Base-by-base conservation (phyloP, 2,888 invertebrate species). In the Dryobota labecula region DNA sequence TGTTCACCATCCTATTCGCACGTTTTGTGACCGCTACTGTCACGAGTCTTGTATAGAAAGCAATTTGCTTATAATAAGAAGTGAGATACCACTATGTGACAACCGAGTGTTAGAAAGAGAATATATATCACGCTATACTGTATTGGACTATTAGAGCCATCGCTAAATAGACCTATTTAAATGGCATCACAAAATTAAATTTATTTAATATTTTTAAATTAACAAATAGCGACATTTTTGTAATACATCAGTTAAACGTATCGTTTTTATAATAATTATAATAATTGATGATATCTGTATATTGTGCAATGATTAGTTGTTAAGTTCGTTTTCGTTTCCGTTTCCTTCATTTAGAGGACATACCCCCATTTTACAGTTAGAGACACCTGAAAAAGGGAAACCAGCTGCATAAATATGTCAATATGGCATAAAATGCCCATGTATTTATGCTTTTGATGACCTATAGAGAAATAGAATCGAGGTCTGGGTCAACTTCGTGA, bases 301-400 rank as follows among this genome's bases (percentile, higher is more conserved):
- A 91, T 92, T 89, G 90, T 91, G 91, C 88, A 91, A 91, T 89
- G 85, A 77, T 88, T 91, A 89, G 83, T 86, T 86, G 4, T 58
- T 85, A 84, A 83, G 83, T 86, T 84, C 60, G 72, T 82, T 87
- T 86, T 84, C 60, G 72, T 82, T 87, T 84, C 81, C 72, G 78
- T 86, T 85, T 79, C 71, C 80, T 80, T 88, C 76, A 83, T 85
- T 66, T 85, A 86, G 85, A 92, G 92, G 91, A 91, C 90, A 91
- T 87, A 87, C 87, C 87, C 85, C 70, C 76, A 69, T 85, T 86
- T 86, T 85, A 87, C 83, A 84, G 24, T 67, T 83, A 84, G 85
- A 88, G 85, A 86, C 84, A 83, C 78, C 73, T 54, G 11, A n/a
- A 3, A n/a, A 51, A 11, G 49, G 54, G 47, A n/a, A 63, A 24